A percentile compares a stretch with the other conserved stretches of the same genome.
Conservation (phyloP, 2,797 vertebrate species). For the Argyrosomus regius region DNA sequence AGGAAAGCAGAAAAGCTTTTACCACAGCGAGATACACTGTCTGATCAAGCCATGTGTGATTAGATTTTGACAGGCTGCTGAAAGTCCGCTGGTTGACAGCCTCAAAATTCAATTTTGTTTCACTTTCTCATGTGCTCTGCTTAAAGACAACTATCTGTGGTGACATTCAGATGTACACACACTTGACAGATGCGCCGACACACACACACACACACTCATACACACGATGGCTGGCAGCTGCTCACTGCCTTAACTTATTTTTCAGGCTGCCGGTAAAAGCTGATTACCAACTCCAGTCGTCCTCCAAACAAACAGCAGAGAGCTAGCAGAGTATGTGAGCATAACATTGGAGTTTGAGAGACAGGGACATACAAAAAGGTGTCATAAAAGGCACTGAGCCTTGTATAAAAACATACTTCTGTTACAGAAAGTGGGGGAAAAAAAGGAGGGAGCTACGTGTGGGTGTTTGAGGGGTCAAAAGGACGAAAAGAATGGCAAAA, state of each 20-base stretch:
- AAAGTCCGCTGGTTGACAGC: conserved; percentile 64
- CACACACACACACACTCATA: conserved; percentile 5
- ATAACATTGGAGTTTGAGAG: conserved; percentile 31
- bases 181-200: conserved; percentile 34
- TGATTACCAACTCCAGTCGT: conserved; percentile 69
- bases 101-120: conserved; percentile 74
- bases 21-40: conserved; percentile 55
- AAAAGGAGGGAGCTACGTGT: background rate
- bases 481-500: background rate
- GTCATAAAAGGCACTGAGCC: conserved; percentile 29
- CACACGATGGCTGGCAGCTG: conserved; percentile 57
- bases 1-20: conserved; percentile 60
- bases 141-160: conserved; percentile 58
- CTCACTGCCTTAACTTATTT: conserved; percentile 60
- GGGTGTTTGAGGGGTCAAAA: background rate
- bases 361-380: conserved; percentile 12
- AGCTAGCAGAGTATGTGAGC: conserved; percentile 35
- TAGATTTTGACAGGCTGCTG: conserved; percentile 71
- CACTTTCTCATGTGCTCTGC: conserved; percentile 56
- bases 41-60: conserved; percentile 76
- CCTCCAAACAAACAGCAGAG: conserved; percentile 64
- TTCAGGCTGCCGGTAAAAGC: conserved; percentile 66
- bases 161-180: conserved; percentile 53
- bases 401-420: conserved; percentile 30
- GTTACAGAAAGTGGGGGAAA: background rate